A percentile compares a stretch with the other conserved stretches of the same genome.
phyloP scores from a whole-genome alignment of 2,888 invertebrate genomes.

The Conomelus anceps region DNA sequence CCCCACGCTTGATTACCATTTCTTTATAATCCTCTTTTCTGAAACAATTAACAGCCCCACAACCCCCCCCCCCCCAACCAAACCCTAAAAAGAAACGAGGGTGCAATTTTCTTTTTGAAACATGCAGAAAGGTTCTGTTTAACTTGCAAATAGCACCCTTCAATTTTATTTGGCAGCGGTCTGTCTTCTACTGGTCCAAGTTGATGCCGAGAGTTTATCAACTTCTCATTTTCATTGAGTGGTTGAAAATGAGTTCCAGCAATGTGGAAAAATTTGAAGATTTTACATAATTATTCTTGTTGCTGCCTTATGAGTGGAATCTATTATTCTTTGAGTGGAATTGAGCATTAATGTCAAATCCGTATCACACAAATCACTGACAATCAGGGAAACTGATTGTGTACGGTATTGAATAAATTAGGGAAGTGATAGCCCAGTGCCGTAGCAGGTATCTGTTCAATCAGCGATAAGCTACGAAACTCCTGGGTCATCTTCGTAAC shows the following conservation, averaged over 20 bases:
- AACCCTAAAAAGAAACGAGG: not conserved
- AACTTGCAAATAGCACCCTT: not conserved
- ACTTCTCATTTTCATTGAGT: not conserved
- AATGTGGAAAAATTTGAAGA: not conserved
- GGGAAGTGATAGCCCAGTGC: no score
- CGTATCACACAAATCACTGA: no score
- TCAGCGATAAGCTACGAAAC: no score
- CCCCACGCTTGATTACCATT: constrained; percentile 8
- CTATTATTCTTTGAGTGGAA: no score
- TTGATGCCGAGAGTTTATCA: not conserved
- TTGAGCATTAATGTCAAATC: no score
- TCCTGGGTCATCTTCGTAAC: no score
- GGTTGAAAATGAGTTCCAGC: not conserved
- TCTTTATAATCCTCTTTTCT: not conserved
- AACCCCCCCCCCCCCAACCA: no score
- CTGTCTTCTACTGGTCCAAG: not conserved
- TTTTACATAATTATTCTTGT: not conserved
- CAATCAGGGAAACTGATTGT: no score
- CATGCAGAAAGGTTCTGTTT: not conserved
- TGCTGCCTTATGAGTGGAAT: no score
- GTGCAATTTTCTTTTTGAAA: not conserved
- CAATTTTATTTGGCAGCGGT: not conserved
- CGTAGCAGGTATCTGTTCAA: no score
- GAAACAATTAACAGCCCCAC: not conserved
- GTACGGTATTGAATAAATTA: no score